These are phyloP conservation scores for Zalophus californianus DNA, from an alignment of 2,797 vertebrate species.

Conservation along the genomic window DNA sequence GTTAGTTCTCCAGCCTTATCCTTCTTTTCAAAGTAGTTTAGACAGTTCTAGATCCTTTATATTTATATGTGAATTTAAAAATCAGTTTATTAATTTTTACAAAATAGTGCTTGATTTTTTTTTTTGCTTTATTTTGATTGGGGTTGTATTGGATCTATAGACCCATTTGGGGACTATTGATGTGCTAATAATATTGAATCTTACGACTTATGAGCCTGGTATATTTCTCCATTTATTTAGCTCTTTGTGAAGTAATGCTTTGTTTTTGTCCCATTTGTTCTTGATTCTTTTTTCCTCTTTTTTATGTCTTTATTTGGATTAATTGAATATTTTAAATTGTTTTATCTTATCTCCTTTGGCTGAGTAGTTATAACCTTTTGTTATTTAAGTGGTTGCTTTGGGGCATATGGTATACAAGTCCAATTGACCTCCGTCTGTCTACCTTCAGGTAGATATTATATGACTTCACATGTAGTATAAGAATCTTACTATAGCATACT, in stretches of 20 bases:
- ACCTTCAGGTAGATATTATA: background rate
- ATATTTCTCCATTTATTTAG: background rate
- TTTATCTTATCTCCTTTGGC: background rate
- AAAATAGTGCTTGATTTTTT: background rate
- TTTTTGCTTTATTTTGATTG: background rate
- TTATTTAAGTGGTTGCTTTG: background rate
- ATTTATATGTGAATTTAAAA: conserved; percentile 9
- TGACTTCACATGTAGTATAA: background rate
- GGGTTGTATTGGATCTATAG: too few relatives aligned
- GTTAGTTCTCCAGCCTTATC: background rate
- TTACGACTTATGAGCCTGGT: too few relatives aligned
- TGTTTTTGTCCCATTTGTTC: background rate
- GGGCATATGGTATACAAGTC: background rate
- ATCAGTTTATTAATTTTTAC: background rate
- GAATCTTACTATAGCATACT: background rate
- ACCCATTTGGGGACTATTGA: too few relatives aligned
- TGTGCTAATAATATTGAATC: too few relatives aligned
- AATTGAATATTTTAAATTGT: background rate
- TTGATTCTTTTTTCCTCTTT: background rate
- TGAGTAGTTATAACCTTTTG: background rate
- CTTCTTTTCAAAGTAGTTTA: background rate
- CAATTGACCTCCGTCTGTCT: background rate
- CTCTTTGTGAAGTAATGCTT: background rate
- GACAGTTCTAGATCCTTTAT: background rate
- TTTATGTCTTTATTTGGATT: background rate